A percentile compares a stretch with the other conserved stretches of the same genome.
These are phyloP conservation scores for Actenoides lindsayi DNA, from an alignment of 2,113 vertebrate species.

Conservation along the genomic window DNA sequence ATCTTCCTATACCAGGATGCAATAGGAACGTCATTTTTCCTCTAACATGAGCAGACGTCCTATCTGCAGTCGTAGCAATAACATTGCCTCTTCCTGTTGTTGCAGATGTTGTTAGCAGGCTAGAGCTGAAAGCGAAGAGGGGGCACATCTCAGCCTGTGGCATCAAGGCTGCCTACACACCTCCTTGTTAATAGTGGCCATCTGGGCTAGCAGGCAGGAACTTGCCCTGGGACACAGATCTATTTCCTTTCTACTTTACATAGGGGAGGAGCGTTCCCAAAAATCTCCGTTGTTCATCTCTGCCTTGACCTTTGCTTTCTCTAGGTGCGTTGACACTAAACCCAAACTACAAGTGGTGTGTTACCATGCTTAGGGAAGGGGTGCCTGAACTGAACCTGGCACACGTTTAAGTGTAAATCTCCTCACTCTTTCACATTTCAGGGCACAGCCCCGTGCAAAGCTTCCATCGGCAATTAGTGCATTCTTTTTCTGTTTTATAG, in stretches of 20 bases:
- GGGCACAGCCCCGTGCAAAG: background rate
- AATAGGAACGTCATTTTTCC: slow-evolving; percentile 52
- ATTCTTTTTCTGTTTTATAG: slow-evolving; percentile 5
- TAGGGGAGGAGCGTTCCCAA: background rate
- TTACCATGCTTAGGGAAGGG: background rate
- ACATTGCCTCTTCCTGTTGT: slow-evolving; percentile 61
- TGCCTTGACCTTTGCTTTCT: background rate
- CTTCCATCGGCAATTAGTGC: background rate
- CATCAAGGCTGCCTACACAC: background rate
- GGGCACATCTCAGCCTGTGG: background rate
- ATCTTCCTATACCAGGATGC: slow-evolving; percentile 61
- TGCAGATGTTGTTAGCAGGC: slow-evolving; percentile 18
- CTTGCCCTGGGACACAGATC: background rate
- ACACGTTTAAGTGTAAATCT: background rate
- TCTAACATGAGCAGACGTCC: slow-evolving; percentile 49
- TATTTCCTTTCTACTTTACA: background rate
- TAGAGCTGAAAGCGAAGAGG: background rate
- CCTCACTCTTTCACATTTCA: background rate
- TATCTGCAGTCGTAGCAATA: slow-evolving; percentile 44
- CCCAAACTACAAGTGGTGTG: background rate
- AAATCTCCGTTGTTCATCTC: background rate
- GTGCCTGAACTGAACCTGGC: background rate
- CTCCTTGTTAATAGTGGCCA: background rate
- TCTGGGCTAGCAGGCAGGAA: background rate
- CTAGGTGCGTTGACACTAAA: background rate